Evolutionary conservation across 2,888 invertebrate genomes (phyloP), one percentile per base, ranked within the genome.

Genomic region (Eristalis pertinax): DNA sequence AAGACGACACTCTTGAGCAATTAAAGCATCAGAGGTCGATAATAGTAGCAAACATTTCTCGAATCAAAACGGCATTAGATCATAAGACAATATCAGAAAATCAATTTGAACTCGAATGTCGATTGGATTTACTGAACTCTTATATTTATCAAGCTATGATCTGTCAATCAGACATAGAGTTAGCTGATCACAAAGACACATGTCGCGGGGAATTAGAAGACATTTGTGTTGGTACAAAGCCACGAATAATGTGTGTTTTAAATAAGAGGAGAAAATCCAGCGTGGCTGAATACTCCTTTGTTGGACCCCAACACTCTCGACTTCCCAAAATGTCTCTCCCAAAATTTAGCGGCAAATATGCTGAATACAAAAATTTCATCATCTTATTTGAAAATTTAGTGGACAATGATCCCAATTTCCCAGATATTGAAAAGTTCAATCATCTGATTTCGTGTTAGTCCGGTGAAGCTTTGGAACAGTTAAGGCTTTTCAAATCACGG

Each of bases 381-480:
- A 64, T 35, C 19, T 43, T 78, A 19, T 62, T 77, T 29, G 68
- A 77, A 50, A 67, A 13, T 41, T 68, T 76, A 19, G 62, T 68
- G 1, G 43, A 62, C 41, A 58, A 26, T 38, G 72, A 63, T 26
- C 60, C 58, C 0, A 72, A 63, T 11, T 26, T 88, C 7, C 69
- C 80, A 29, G 81, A 85, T 26, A 84, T 88, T 73, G 83, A 85
- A 56, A 80, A 74, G 29, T 74, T 70, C 29, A 70, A 76, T 70
- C 72, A 76, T 64, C 32, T 82, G 58, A 77, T 89, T 24, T 87
- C 87, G 7, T 89, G 85, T 35, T 56, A 89, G 4, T 83, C 85
- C 10, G 87, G 69, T 65, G 89, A 87, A 73, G 88, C 81, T 4
- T 65, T 88, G 82, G 82, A 24, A 88, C 83, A 26, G 85, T 88